Evolutionary conservation across 1,140 invertebrate genomes (phyloP).

Genomic region (Hypothenemus hampei): DNA sequence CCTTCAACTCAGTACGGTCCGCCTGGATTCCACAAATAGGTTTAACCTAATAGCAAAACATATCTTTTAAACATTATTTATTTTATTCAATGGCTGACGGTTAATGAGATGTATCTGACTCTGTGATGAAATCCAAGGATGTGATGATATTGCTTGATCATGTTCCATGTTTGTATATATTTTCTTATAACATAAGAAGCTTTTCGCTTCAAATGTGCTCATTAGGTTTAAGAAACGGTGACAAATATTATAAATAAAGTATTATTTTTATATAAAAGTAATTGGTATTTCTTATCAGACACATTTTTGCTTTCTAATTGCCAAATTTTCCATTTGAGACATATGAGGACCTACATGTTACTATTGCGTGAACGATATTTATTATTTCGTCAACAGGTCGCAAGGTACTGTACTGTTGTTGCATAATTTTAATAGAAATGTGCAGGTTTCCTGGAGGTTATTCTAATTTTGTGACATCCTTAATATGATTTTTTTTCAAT

Average conservation of each 20-base stretch:
- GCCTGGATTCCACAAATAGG: conserved; percentile 30
- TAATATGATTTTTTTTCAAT: too few species aligned
- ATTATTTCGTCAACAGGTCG: too few species aligned
- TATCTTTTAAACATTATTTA: background rate
- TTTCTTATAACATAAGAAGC: conserved; percentile 3
- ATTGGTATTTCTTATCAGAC: background rate
- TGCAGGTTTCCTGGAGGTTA: too few species aligned
- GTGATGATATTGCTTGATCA: background rate
- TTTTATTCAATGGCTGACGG: background rate
- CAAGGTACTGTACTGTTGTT: too few species aligned
- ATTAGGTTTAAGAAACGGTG: conserved; percentile 25
- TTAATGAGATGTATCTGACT: conserved; percentile 18
- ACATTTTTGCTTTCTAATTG: too few species aligned
- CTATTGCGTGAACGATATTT: too few species aligned
- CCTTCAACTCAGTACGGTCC: conserved; percentile 26
- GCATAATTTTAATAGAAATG: too few species aligned
- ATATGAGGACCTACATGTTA: too few species aligned
- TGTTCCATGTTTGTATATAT: conserved; percentile 16
- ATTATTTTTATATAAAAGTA: conserved; percentile 17
- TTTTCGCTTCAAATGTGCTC: conserved; percentile 6
- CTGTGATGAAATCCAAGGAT: conserved; percentile 6
- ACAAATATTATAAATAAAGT: conserved; percentile 20
- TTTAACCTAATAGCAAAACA: too few species aligned
- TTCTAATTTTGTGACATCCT: too few species aligned
- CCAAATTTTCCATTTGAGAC: too few species aligned